Evolutionary conservation across 1,140 invertebrate genomes (phyloP).

Genomic region (Anoplolepis gracilipes): DNA sequence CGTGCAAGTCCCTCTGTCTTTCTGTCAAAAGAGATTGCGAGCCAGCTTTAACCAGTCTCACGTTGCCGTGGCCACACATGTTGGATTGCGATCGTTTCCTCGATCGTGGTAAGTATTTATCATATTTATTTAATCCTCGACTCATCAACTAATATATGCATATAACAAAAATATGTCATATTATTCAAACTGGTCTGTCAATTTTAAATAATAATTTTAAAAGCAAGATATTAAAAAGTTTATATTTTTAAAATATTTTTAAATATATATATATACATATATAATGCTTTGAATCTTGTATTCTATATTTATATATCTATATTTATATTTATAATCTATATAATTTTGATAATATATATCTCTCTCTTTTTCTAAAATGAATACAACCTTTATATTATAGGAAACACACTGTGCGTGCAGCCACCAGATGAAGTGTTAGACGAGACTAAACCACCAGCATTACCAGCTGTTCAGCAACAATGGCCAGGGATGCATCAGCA

Average conservation of each 20-base stretch:
- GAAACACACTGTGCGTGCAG: slow-evolving; percentile 81
- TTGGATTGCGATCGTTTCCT: slow-evolving; percentile 90
- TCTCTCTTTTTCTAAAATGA: no score
- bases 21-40: slow-evolving; percentile 92
- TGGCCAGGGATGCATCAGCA: slow-evolving; percentile 77
- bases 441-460: slow-evolving; percentile 67
- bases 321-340: no score
- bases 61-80: slow-evolving; percentile 90
- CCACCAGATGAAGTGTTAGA: slow-evolving; percentile 79
- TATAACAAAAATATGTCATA: not conserved
- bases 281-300: no score
- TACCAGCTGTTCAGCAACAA: slow-evolving; percentile 71
- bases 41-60: slow-evolving; percentile 90
- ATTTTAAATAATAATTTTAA: not conserved
- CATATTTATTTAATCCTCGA: not conserved
- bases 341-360: no score
- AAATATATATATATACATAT: no score
- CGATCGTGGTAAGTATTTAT: slow-evolving; percentile 74
- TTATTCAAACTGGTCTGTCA: not conserved
- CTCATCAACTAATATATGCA: not conserved
- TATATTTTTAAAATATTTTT: no score
- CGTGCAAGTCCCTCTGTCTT: slow-evolving; percentile 94
- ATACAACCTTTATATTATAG: slow-evolving; percentile 67
- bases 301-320: no score
- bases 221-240: no score